Evolutionary conservation across 2,888 invertebrate genomes (phyloP).

Genomic region (Metellina segmentata): DNA sequence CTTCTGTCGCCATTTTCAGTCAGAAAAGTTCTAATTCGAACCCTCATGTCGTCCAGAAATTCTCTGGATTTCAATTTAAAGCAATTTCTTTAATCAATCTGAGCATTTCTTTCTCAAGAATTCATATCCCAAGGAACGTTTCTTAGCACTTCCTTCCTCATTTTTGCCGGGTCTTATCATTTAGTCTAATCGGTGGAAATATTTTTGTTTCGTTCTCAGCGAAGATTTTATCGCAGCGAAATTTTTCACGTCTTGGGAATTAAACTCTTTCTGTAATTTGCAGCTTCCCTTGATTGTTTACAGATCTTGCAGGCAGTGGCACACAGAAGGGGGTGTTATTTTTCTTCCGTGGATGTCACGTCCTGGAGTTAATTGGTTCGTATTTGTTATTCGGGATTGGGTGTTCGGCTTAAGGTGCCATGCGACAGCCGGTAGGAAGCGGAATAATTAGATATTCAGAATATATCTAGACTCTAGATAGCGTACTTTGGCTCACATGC

Average conservation of each 20-base stretch:
- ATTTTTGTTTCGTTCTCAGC: conserved; percentile 17
- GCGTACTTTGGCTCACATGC: neutral
- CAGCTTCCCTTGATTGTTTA: conserved; percentile 17
- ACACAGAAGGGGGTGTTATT: neutral
- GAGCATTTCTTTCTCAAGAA: conserved; percentile 1
- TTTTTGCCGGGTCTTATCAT: conserved; percentile 21
- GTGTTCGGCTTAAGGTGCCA: neutral
- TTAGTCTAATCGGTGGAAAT: conserved; percentile 16
- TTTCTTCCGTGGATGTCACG: neutral
- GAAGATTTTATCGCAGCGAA: conserved; percentile 7
- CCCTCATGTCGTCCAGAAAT: conserved; percentile 11
- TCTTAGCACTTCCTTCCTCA: neutral
- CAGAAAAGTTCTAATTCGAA: neutral
- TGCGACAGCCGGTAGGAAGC: neutral
- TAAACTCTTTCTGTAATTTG: conserved; percentile 5
- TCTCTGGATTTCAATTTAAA: neutral
- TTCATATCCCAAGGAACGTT: neutral
- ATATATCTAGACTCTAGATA: neutral
- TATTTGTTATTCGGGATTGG: neutral
- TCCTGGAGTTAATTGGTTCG: neutral
- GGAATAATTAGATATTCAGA: neutral
- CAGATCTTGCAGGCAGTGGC: neutral
- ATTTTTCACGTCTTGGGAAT: neutral
- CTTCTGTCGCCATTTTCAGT: too few relatives aligned
- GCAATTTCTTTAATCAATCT: conserved; percentile 30